A percentile compares a stretch with the other conserved stretches of the same genome.
Conservation (phyloP, 2,113 vertebrate genomes). For the Alethe diademata region DNA sequence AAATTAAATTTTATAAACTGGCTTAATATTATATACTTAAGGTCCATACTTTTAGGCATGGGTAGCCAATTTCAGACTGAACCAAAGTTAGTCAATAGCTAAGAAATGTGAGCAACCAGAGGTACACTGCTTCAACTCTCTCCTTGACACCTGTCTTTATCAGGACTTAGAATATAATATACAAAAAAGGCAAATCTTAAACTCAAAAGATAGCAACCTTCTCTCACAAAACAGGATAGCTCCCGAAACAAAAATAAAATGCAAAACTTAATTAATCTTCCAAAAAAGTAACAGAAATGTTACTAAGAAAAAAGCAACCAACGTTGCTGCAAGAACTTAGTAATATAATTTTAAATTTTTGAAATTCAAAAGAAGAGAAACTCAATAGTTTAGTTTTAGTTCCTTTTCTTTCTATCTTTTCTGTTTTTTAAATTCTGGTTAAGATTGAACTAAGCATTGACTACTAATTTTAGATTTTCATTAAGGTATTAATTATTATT, state of each 20-base stretch:
- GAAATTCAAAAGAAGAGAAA: background rate
- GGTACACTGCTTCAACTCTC: background rate
- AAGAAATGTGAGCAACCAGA: background rate
- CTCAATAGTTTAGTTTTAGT: rapidly evolving
- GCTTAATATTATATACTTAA: background rate
- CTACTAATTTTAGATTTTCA: background rate
- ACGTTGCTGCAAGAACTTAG: background rate
- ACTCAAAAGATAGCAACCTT: background rate
- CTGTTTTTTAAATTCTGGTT: rapidly evolving
- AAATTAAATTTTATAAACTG: background rate
- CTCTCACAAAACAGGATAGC: background rate
- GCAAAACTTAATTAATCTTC: background rate
- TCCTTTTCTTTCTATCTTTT: background rate
- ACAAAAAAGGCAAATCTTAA: background rate
- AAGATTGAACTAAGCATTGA: background rate
- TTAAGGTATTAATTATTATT: background rate
- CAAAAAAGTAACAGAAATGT: background rate
- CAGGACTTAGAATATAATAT: background rate
- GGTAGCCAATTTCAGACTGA: background rate
- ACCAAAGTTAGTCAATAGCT: background rate
- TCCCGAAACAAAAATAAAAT: background rate
- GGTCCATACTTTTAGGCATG: background rate
- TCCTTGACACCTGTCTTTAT: background rate
- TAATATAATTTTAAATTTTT: background rate
- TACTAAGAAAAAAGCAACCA: no score